Evolutionary conservation across 2,888 invertebrate genomes (phyloP), one percentile per base, ranked within the genome.

Genomic region (Lutraria lutraria): DNA sequence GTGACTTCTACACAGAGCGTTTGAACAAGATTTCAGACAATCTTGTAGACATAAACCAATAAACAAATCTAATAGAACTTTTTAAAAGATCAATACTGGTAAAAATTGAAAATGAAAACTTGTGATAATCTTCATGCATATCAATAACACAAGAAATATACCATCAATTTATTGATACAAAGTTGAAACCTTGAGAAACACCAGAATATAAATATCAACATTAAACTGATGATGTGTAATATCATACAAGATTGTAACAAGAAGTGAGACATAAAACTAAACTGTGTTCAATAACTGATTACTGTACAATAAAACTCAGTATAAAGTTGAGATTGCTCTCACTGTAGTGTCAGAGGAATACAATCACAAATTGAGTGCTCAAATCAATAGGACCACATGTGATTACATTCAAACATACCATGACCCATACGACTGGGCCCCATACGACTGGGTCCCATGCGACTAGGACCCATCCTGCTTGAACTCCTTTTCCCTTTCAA

Each of bases 331-430:
- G 31, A 31, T 10, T 68, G 25, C 25, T 68, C n/a, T n/a, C 25
- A 68, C 12, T n/a, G n/a, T n/a, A n/a, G n/a, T n/a, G 19, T 34
- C 76, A 76, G 15, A 15, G 76, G 31, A 19, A 25, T 34, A 76
- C 31, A 34, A 31, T 76, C 31, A 34, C 34, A 76, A n/a, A 25
- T 81, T 34, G 52, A 34, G 81, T 81, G 81, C 81, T 34, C 54
- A 81, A 3, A n/a, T 52, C 25, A 53, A 8, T 13, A 10, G 0
- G 76, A 76, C 31, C 76, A 76, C 43, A 56, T 34, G 76, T 76
- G 76, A 76, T 76, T 82, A 60, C 54, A 56, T 31, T n/a, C 2
- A 54, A 81, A 81, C 86, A 81, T 81, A 86, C 86, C 86, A 72
- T 21, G 56, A 43, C 79, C 63, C 43, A 81, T 34, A 56, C 81